Conservation (phyloP, 2,797 vertebrate species). For the Euphonia xanthogaster region DNA sequence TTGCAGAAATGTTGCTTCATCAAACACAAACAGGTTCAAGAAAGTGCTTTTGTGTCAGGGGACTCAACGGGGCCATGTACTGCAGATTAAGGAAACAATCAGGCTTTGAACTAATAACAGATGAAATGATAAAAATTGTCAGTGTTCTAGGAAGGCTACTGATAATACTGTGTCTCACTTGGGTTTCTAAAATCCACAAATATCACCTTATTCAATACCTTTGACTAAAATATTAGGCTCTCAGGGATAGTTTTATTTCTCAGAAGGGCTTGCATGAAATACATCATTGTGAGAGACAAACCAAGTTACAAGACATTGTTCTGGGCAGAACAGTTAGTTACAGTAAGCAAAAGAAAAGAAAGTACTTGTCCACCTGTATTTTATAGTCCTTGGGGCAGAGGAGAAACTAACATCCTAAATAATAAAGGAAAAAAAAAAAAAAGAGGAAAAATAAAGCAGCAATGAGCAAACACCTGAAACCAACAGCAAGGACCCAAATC, state of each 20-base stretch:
- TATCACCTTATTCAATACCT: background rate
- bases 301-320: background rate
- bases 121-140: background rate
- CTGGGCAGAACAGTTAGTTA: background rate
- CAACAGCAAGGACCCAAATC: background rate
- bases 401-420: background rate
- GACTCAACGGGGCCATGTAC: accelerated
- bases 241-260: background rate
- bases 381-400: background rate
- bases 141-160: background rate
- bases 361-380: background rate
- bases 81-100: background rate
- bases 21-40: background rate
- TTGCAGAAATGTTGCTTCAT: background rate
- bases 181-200: background rate
- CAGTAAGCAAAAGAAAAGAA: background rate
- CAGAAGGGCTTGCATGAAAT: background rate
- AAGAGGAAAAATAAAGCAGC: background rate
- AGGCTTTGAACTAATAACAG: background rate
- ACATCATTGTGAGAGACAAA: background rate
- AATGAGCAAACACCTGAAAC: background rate
- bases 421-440: background rate
- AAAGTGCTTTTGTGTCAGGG: background rate
- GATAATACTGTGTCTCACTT: background rate
- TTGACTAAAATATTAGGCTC: background rate